Conservation (phyloP, 2,797 vertebrate genomes). For the Pampus argenteus region DNA sequence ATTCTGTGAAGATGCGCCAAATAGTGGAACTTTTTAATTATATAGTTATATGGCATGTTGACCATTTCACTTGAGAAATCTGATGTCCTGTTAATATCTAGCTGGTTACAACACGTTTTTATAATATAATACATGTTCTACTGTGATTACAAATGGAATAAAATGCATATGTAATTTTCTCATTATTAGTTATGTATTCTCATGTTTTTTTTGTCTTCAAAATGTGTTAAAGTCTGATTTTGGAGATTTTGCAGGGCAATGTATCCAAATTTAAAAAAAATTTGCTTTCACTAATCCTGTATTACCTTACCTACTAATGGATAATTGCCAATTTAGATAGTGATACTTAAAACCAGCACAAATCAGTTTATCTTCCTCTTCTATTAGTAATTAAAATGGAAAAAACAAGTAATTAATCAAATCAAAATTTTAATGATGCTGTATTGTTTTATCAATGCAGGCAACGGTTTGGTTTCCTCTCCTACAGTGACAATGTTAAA, state of each 20-base stretch:
- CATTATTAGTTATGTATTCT: neutral
- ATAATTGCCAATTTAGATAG: no score
- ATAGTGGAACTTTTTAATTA: neutral
- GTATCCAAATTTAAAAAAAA: no score
- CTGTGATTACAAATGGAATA: neutral
- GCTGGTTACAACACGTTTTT: constrained; percentile 9
- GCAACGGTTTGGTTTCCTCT: neutral
- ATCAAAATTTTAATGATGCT: neutral
- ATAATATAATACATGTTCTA: neutral
- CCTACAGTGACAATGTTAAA: neutral
- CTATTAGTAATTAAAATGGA: no score
- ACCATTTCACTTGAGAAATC: neutral
- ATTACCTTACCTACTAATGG: no score
- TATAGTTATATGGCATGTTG: neutral
- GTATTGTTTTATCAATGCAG: neutral
- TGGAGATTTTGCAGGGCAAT: no score
- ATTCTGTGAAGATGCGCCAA: neutral
- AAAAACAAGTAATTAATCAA: neutral
- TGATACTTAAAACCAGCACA: no score
- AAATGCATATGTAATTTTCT: neutral
- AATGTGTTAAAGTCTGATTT: neutral
- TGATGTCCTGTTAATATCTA: neutral
- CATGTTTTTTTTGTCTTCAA: neutral
- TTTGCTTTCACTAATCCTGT: no score
- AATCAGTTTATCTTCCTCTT: no score